phyloP scores from a whole-genome alignment of 2,888 invertebrate species.

The Callosobruchus maculatus region DNA sequence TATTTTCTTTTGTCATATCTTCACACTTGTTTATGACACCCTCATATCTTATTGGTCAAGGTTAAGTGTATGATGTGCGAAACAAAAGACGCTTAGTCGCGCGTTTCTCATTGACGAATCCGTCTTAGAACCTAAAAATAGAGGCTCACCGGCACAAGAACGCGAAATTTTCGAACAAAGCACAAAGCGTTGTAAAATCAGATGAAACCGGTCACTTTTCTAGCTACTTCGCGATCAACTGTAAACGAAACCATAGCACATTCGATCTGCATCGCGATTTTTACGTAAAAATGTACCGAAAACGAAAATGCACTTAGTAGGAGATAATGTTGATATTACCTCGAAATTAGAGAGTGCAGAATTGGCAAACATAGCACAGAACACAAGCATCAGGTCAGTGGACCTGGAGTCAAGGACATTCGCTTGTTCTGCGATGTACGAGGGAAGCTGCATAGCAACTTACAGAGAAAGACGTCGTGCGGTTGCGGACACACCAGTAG shows the following conservation, averaged over 20 bases:
- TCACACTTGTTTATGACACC: not conserved
- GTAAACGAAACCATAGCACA: not conserved
- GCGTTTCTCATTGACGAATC: not conserved
- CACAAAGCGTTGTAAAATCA: not conserved
- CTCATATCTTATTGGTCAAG: not conserved
- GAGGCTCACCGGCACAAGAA: not conserved
- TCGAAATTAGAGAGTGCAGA: slow-evolving; percentile 12
- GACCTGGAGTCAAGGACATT: slow-evolving; percentile 49
- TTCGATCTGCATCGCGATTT: not conserved
- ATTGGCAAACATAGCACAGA: slow-evolving; percentile 28
- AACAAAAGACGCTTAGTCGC: not conserved
- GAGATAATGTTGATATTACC: not conserved
- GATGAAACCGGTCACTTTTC: not conserved
- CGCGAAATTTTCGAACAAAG: not conserved
- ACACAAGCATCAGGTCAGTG: slow-evolving; percentile 45
- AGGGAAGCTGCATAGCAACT: not conserved
- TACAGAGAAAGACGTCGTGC: not conserved
- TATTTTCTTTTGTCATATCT: not conserved
- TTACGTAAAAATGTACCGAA: not conserved
- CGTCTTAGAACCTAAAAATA: not conserved
- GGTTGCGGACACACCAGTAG: not conserved
- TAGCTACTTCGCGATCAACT: not conserved
- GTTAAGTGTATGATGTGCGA: not conserved
- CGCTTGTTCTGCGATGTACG: slow-evolving; percentile 30
- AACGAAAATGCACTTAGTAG: not conserved